Conservation (phyloP, 2,113 vertebrate species). For the Bubo bubo region DNA sequence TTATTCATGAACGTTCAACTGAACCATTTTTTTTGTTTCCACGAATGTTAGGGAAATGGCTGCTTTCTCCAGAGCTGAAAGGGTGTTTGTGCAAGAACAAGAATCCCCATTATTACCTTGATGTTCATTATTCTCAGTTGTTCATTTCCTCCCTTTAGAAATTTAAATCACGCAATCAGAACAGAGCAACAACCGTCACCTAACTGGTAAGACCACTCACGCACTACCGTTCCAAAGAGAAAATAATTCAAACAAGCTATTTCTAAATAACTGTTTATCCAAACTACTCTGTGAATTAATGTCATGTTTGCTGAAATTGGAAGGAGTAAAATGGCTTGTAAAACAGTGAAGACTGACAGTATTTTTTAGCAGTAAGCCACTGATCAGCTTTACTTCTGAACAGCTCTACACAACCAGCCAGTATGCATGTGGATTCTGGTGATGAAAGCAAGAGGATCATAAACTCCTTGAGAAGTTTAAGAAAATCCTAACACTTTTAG, state of each 20-base stretch:
- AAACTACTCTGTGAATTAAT: neutral
- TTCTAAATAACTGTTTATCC: neutral
- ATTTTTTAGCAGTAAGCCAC: neutral
- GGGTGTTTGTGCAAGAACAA: conserved; percentile 29
- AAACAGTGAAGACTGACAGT: neutral
- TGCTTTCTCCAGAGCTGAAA: conserved; percentile 42
- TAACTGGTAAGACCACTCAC: neutral
- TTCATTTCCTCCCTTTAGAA: conserved; percentile 4
- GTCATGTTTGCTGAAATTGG: neutral
- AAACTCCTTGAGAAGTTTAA: neutral
- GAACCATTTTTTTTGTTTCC: conserved; percentile 17
- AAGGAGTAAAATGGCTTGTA: neutral
- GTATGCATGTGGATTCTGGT: neutral
- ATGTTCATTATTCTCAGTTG: conserved; percentile 2
- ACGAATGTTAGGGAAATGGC: neutral
- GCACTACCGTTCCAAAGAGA: neutral
- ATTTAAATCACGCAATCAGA: neutral
- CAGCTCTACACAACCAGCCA: neutral
- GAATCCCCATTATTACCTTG: conserved; percentile 13
- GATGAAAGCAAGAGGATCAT: neutral
- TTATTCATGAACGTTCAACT: conserved; percentile 3
- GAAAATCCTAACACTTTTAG: neutral
- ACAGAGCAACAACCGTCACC: neutral
- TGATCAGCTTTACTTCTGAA: neutral
- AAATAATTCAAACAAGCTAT: neutral